phyloP scores from a whole-genome alignment of 1,140 invertebrate species.

The Micrasema longulum region DNA sequence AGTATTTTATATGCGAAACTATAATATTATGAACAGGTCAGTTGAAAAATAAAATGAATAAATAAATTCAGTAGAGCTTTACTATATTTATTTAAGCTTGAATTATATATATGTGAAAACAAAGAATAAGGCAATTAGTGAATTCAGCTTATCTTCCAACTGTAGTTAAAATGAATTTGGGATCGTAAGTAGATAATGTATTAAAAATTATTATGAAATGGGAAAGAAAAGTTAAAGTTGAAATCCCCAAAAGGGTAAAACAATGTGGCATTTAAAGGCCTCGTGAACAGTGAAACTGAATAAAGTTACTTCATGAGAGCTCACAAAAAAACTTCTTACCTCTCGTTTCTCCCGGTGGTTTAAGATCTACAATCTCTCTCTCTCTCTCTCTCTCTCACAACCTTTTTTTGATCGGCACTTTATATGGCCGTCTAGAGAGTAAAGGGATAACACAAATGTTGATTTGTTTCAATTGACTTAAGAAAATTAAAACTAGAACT shows the following conservation, averaged over 20 bases:
- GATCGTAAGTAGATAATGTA: no score
- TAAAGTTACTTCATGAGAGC: conserved; percentile 45
- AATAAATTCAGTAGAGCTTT: no score
- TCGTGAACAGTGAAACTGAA: conserved; percentile 8
- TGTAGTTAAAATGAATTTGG: no score
- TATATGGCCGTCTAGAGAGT: conserved; percentile 71
- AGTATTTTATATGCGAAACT: neutral
- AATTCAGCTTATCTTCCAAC: conserved; percentile 24
- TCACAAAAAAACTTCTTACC: conserved; percentile 63
- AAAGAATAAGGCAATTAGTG: no score
- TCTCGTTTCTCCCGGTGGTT: conserved; percentile 64
- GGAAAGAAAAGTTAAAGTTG: neutral
- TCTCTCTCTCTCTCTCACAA: conserved; percentile 62
- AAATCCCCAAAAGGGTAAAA: conserved; percentile 14
- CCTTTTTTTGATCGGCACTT: conserved; percentile 68
- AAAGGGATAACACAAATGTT: conserved; percentile 69
- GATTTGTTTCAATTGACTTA: conserved; percentile 54
- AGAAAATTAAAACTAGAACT: conserved; percentile 47
- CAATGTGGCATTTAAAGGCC: neutral
- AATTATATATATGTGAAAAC: no score
- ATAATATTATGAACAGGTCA: neutral
- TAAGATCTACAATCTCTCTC: conserved; percentile 67
- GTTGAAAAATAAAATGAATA: no score
- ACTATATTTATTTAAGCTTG: no score
- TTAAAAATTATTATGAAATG: no score